Percentiles rank a stretch among this genome's conserved stretches.
These are phyloP conservation scores for Anolis sagrei DNA, from an alignment of 2,113 vertebrate species.

Conservation along the genomic window DNA sequence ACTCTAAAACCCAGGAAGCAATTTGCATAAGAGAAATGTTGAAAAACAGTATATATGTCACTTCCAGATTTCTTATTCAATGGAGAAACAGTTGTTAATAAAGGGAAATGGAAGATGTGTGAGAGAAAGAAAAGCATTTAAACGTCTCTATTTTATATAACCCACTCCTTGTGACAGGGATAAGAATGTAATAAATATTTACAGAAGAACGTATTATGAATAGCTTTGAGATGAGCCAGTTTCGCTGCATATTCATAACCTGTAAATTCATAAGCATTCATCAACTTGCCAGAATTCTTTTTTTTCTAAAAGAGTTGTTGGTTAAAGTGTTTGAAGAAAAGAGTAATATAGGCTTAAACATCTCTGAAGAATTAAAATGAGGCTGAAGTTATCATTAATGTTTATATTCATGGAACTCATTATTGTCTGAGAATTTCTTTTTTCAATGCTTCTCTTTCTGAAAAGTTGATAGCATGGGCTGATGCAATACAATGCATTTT, in stretches of 20 bases:
- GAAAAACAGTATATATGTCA: neutral
- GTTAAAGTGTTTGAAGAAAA: constrained; percentile 64
- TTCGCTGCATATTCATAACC: constrained; percentile 64
- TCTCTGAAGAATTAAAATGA: constrained; percentile 65
- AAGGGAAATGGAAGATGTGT: neutral
- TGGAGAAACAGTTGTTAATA: neutral
- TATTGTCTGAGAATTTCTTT: constrained; percentile 62
- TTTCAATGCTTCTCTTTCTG: constrained; percentile 34
- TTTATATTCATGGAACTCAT: constrained; percentile 64
- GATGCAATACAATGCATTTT: constrained; percentile 64
- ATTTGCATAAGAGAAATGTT: neutral
- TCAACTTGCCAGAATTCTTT: constrained; percentile 46
- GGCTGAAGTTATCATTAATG: constrained; percentile 51
- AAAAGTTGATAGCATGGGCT: constrained; percentile 57
- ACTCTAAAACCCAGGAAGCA: neutral
- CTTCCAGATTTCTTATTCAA: neutral
- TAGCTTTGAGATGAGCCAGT: constrained; percentile 53
- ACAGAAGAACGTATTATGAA: constrained; percentile 36
- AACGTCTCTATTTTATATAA: constrained; percentile 39
- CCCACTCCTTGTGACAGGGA: constrained; percentile 19
- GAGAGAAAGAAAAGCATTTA: neutral
- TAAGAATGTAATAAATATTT: constrained; percentile 66
- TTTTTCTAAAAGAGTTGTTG: constrained; percentile 53
- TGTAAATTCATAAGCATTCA: constrained; percentile 67
- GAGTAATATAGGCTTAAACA: constrained; percentile 64